A percentile compares a stretch with the other conserved stretches of the same genome.
Conservation (phyloP, 1,140 invertebrate genomes). For the Leptestheria dahalacensis region DNA sequence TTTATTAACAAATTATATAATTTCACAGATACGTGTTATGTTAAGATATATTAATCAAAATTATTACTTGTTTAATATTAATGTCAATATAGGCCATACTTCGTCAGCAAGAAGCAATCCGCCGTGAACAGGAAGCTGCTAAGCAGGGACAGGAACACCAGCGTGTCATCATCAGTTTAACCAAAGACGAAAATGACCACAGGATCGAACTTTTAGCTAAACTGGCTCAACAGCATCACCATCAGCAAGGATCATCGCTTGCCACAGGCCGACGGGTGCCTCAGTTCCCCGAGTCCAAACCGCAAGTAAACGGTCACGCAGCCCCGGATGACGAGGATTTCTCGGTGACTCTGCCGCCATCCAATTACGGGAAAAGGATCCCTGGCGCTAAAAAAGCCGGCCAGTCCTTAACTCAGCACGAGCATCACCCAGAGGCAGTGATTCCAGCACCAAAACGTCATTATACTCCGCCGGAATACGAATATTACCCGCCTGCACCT, state of each 20-base stretch:
- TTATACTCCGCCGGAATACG: background rate
- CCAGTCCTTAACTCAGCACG: background rate
- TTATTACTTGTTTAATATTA: no score
- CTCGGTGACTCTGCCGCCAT: background rate
- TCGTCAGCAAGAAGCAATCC: background rate
- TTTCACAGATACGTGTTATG: no score
- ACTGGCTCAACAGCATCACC: no score
- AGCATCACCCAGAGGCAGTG: background rate
- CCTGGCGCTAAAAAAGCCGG: background rate
- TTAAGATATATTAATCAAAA: no score
- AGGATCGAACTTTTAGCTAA: no score
- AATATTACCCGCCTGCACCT: background rate
- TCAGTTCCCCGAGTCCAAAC: background rate
- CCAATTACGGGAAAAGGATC: background rate
- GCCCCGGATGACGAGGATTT: background rate
- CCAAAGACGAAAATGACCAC: background rate
- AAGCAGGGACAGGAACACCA: background rate
- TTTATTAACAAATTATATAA: no score
- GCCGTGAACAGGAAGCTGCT: background rate
- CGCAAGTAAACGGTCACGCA: no score
- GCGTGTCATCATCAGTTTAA: background rate
- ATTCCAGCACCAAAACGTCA: background rate
- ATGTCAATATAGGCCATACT: background rate
- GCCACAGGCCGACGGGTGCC: no score
- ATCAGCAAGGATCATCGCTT: no score